Percentiles rank a stretch among this genome's conserved stretches.
Evolutionary conservation across 2,797 vertebrate genomes (phyloP).

Genomic region (Pangasius larnaudii): DNA sequence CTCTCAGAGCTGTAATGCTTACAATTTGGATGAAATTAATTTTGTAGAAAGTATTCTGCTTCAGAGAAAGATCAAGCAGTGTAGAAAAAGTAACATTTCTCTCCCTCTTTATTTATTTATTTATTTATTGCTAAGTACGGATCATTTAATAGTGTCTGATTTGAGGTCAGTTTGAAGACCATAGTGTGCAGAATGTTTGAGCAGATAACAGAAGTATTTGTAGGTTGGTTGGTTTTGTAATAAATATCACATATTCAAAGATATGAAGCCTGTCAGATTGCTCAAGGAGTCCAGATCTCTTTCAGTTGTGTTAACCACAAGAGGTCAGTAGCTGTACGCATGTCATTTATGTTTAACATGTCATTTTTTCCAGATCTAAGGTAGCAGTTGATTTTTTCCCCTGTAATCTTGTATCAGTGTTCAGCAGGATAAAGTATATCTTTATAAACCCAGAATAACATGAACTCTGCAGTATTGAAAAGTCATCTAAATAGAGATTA

Average conservation of each 20-base stretch:
- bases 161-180: not conserved
- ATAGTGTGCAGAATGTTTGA: not conserved
- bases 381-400: not conserved
- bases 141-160: not conserved
- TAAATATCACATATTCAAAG: not conserved
- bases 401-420: not conserved
- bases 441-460: not conserved
- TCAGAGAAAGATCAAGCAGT: constrained; percentile 5
- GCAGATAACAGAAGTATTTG: no score
- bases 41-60: not conserved
- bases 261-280: not conserved
- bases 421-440: not conserved
- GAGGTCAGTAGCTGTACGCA: constrained; percentile 19
- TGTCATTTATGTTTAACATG: not conserved
- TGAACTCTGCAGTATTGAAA: not conserved
- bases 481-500: not conserved
- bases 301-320: constrained; percentile 1
- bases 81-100: not conserved
- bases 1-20: not conserved
- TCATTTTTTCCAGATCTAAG: not conserved
- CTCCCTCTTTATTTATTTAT: not conserved
- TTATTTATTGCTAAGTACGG: not conserved
- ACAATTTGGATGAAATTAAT: not conserved
- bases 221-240: not conserved
- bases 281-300: not conserved